Evolutionary conservation across 2,888 invertebrate genomes (phyloP).

Genomic region (Drosophila prolongata): DNA sequence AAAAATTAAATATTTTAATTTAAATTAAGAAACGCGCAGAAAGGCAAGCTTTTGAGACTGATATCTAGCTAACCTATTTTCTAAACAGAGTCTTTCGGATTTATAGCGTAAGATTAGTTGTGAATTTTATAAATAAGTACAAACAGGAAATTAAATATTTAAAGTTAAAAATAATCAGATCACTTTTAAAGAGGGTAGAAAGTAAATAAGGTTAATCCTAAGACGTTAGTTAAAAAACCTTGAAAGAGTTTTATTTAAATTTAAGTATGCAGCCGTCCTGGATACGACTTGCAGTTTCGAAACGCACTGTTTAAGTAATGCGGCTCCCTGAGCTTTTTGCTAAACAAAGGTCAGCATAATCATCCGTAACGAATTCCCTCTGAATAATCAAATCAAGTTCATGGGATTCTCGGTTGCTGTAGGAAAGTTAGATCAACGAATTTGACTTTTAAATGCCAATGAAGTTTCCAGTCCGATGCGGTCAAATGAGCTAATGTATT

Average conservation of each 20-base stretch:
- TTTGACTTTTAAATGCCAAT: constrained; percentile 68
- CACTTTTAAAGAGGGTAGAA: no score
- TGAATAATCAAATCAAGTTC: constrained; percentile 57
- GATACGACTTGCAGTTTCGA: not conserved
- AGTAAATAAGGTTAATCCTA: no score
- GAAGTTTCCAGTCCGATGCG: constrained; percentile 34
- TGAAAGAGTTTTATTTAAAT: not conserved
- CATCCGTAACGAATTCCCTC: constrained; percentile 51
- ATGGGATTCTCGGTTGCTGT: constrained; percentile 40
- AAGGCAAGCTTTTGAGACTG: not conserved
- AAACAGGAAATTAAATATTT: no score
- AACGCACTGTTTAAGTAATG: constrained; percentile 2
- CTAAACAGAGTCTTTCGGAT: not conserved
- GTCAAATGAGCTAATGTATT: constrained; percentile 45
- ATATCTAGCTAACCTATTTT: not conserved
- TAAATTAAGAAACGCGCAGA: constrained; percentile 15
- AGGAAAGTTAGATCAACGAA: constrained; percentile 52
- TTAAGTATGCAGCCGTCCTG: not conserved
- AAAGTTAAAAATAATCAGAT: no score
- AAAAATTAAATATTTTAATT: constrained; percentile 47
- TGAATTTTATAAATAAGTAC: no score
- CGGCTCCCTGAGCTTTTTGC: constrained; percentile 10
- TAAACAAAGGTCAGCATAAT: constrained; percentile 49
- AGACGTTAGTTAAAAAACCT: not conserved
- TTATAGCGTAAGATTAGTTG: no score